These are phyloP conservation scores for Trissoscelio sp. DNA, from an alignment of 2,888 invertebrate genomes.

Conservation along the genomic window DNA sequence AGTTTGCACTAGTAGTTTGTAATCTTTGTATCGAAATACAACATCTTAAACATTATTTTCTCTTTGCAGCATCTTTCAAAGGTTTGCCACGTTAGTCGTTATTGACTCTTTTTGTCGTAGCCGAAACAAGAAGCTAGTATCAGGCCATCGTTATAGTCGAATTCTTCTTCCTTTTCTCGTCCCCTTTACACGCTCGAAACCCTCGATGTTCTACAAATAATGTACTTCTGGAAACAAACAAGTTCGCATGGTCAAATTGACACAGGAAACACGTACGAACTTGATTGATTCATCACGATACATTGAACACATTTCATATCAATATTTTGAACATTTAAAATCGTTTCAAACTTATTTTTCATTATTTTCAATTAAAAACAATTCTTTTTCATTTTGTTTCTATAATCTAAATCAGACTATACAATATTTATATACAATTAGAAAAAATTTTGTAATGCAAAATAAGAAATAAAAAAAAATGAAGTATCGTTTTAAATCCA, in stretches of 20 bases:
- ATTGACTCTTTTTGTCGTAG: constrained; percentile 70
- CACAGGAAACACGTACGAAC: constrained; percentile 72
- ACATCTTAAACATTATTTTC: constrained; percentile 42
- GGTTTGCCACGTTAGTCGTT: constrained; percentile 69
- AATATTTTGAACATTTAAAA: too few relatives aligned
- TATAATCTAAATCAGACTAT: too few relatives aligned
- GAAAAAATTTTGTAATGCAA: not conserved
- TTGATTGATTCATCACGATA: constrained; percentile 65
- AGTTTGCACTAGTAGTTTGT: constrained; percentile 16
- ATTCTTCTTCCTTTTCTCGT: constrained; percentile 69
- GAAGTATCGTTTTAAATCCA: constrained; percentile 23
- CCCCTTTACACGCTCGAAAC: constrained; percentile 70
- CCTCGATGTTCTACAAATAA: constrained; percentile 79
- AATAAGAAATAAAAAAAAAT: not conserved
- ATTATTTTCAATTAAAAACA: not conserved
- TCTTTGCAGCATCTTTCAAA: constrained; percentile 54
- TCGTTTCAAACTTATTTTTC: too few relatives aligned
- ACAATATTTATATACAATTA: too few relatives aligned
- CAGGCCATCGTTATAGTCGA: constrained; percentile 79
- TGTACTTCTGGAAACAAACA: constrained; percentile 80
- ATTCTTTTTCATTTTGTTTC: too few relatives aligned
- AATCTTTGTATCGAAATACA: constrained; percentile 55
- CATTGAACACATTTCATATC: constrained; percentile 45
- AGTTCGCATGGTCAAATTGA: constrained; percentile 78
- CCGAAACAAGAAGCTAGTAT: constrained; percentile 81